A percentile compares a stretch with the other conserved stretches of the same genome.
Conservation (phyloP, 2,797 vertebrate species). For the Bufotes viridis region DNA sequence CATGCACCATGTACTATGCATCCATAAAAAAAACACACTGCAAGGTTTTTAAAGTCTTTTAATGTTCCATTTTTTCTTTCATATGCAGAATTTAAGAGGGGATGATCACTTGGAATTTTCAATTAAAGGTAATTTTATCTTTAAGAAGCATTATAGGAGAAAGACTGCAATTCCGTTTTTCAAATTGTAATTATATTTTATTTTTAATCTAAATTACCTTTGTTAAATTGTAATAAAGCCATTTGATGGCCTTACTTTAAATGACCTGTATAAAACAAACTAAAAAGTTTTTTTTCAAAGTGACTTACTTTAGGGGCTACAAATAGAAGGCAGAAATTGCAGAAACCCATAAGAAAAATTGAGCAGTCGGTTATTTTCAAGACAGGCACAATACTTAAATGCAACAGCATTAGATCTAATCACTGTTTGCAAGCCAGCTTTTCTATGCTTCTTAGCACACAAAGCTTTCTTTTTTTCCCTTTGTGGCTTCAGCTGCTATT, state of each 20-base stretch:
- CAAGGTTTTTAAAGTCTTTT: neutral
- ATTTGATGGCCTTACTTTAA: neutral
- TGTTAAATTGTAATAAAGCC: slow-evolving; percentile 21
- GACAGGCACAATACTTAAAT: slow-evolving; percentile 74
- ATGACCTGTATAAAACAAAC: slow-evolving; percentile 31
- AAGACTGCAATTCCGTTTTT: neutral
- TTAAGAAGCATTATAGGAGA: neutral
- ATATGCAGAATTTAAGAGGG: neutral
- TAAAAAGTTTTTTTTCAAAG: slow-evolving; percentile 26
- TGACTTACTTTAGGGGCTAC: slow-evolving; percentile 37
- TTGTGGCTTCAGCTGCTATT: slow-evolving; percentile 93
- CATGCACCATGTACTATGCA: too few relatives aligned
- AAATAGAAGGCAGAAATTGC: slow-evolving; percentile 69
- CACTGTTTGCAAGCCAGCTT: slow-evolving; percentile 86
- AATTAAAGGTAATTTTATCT: slow-evolving; percentile 8
- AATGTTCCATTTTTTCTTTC: too few relatives aligned
- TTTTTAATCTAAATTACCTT: slow-evolving; percentile 9
- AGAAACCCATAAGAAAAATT: slow-evolving; percentile 64
- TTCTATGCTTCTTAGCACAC: slow-evolving; percentile 96
- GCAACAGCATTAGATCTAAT: slow-evolving; percentile 91
- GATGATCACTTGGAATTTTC: neutral
- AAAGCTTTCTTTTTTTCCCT: slow-evolving; percentile 90
- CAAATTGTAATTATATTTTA: slow-evolving; percentile 27
- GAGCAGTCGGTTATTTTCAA: slow-evolving; percentile 70
- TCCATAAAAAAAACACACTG: too few relatives aligned